Conservation (phyloP, 2,113 vertebrate species). For the Neodontobutis hainanensis region DNA sequence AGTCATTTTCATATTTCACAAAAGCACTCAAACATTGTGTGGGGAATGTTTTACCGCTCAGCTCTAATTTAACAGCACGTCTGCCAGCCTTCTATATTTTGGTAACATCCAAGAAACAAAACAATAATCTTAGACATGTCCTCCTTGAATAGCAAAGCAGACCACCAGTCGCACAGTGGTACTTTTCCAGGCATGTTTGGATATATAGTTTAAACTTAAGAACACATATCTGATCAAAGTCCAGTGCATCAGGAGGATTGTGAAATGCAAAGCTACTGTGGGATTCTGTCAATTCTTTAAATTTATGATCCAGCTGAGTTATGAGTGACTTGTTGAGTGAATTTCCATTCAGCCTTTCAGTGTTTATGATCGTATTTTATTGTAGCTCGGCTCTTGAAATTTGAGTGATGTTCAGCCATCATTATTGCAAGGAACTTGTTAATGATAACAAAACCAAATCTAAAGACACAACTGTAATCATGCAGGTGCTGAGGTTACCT, state of each 20-base stretch:
- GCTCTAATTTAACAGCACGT: conserved; percentile 21
- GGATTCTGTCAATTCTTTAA: conserved; percentile 39
- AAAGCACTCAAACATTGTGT: conserved; percentile 20
- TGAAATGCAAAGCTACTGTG: conserved; percentile 45
- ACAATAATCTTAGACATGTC: conserved; percentile 48
- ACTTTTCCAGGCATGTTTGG: conserved; percentile 60
- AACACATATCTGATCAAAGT: conserved; percentile 44
- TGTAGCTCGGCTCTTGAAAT: conserved; percentile 7
- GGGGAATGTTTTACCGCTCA: conserved; percentile 36
- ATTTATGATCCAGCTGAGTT: conserved; percentile 50
- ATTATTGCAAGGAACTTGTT: conserved; percentile 16
- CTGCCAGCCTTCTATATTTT: conserved; percentile 43
- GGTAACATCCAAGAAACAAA: conserved; percentile 33
- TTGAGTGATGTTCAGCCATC: conserved; percentile 1
- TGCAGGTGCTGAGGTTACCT: conserved; percentile 65
- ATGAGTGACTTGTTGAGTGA: conserved; percentile 31
- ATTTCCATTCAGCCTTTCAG: conserved; percentile 45
- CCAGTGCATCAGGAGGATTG: conserved; percentile 31
- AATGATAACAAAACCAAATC: conserved; percentile 39
- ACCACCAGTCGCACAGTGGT: conserved; percentile 45
- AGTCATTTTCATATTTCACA: conserved; percentile 21
- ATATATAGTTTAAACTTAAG: conserved; percentile 27
- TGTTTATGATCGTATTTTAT: conserved; percentile 31
- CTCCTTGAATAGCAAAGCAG: conserved; percentile 60
- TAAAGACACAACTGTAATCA: conserved; percentile 34